Evolutionary conservation across 2,797 vertebrate genomes (phyloP), one percentile per base, ranked within the genome.

Genomic region (Acestrorhynchus altus): DNA sequence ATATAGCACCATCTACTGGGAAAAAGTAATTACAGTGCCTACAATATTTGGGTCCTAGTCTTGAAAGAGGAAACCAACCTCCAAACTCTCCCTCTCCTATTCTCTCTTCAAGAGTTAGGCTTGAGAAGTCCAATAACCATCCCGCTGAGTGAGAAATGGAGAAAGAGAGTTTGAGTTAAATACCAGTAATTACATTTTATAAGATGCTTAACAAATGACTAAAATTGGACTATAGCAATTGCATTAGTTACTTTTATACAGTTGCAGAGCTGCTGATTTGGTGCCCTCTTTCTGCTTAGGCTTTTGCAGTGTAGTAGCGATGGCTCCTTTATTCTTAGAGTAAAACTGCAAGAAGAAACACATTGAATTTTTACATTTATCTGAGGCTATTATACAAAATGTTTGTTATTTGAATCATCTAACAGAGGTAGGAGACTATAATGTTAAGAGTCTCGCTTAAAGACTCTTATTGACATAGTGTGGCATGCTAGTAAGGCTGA

Each of bases 41-140:
- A 13, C 4, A 74, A 13, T 26, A 26, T 2, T 35, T 2, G 2
- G 6, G 2, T 22, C 15, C 16, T n/a, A 0, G 13, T 20, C 13
- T 1, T 31, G 24, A 61, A 13, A 10, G 12, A 13, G 11, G 11
- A 51, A 56, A 72, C 95, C 90, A 79, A 98, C 96, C 95, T 77
- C 97, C 96, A 0, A 96, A 98, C 86, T 98, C 96, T 0, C 96
- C 96, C 72, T 96, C 93, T 84, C 96, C 96, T 0, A 98, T 96
- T 79, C 81, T 90, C 0, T 92, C 88, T 66, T 96, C 95, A 72
- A 96, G 72, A 0, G 86, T 93, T 74, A 98, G 91, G 72, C 94
- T 92, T 5, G 93, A 84, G 60, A 97, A 91, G 85, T 95, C 94
- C 81, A 98, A 87, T 74, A 98, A 75, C 96, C 97, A 98, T 35